Percentiles rank a stretch among this genome's conserved stretches.
Conservation (phyloP, 2,113 vertebrate genomes). For the Albula goreensis region DNA sequence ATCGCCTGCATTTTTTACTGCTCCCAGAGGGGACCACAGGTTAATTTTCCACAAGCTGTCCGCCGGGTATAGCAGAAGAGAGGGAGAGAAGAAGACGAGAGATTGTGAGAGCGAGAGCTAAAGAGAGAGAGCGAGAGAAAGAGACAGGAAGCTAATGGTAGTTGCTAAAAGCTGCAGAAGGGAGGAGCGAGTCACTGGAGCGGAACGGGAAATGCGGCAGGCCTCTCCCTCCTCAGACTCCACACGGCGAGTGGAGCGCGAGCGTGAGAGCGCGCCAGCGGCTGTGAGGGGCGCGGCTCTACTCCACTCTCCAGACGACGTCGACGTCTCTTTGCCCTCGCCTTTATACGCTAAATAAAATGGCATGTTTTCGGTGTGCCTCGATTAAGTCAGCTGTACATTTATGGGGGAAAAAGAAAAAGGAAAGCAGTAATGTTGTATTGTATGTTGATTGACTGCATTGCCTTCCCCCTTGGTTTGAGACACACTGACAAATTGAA, state of each 20-base stretch:
- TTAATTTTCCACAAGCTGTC: conserved; percentile 33
- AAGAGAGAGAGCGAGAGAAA: neutral
- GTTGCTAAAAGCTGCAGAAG: conserved; percentile 42
- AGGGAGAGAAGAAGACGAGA: neutral
- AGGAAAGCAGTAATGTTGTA: neutral
- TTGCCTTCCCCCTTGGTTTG: neutral
- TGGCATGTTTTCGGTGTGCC: neutral
- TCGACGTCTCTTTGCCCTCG: neutral
- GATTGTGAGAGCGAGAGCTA: neutral
- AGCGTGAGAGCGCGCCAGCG: neutral
- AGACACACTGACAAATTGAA: conserved; percentile 13
- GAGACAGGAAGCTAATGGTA: conserved; percentile 19
- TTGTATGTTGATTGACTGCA: neutral
- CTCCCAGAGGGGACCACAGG: conserved; percentile 26
- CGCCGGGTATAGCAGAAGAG: conserved; percentile 13
- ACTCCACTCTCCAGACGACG: conserved; percentile 8
- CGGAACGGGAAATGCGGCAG: conserved; percentile 50
- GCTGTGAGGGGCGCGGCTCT: neutral
- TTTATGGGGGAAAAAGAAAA: neutral
- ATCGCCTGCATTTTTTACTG: conserved; percentile 14
- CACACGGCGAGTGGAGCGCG: conserved; percentile 13
- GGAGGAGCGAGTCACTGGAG: conserved; percentile 49
- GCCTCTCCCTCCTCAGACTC: conserved; percentile 38
- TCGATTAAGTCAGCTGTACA: neutral
- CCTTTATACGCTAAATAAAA: neutral